These are phyloP conservation scores for Ictalurus furcatus DNA, from an alignment of 2,113 vertebrate genomes.

Conservation along the genomic window DNA sequence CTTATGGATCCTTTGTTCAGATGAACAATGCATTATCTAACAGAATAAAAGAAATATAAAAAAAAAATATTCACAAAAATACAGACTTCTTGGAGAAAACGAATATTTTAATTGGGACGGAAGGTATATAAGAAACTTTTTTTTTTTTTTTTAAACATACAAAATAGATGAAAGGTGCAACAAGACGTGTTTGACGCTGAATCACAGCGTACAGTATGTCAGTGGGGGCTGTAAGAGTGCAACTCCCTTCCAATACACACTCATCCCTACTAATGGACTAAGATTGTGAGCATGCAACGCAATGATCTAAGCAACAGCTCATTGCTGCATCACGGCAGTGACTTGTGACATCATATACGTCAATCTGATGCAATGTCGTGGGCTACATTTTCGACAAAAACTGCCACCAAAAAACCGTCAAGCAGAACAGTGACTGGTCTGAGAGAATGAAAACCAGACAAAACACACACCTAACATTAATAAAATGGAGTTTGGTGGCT, in stretches of 20 bases:
- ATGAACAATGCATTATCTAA: background rate
- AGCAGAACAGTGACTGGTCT: conserved; percentile 49
- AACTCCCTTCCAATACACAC: conserved; percentile 9
- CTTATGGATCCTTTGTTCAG: background rate
- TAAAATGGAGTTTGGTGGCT: background rate
- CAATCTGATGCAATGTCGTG: background rate
- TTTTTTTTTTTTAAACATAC: conserved; percentile 24
- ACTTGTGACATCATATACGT: background rate
- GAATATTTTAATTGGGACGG: conserved; percentile 52
- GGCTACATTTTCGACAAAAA: conserved; percentile 16
- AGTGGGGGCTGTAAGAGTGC: background rate
- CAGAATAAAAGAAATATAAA: background rate
- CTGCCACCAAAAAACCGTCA: conserved; percentile 7
- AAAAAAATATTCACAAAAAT: background rate
- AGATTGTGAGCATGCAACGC: conserved; percentile 1
- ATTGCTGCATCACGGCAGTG: conserved; percentile 49
- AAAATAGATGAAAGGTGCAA: conserved; percentile 43
- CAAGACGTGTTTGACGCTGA: background rate
- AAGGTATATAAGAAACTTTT: conserved; percentile 36
- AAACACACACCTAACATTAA: background rate
- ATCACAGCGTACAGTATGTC: conserved; percentile 19
- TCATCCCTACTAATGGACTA: background rate
- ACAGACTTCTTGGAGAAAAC: conserved; percentile 25
- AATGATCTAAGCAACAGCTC: conserved; percentile 25
- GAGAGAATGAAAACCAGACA: conserved; percentile 23